phyloP scores from a whole-genome alignment of 2,888 invertebrate species.

The Thalpophila matura region DNA sequence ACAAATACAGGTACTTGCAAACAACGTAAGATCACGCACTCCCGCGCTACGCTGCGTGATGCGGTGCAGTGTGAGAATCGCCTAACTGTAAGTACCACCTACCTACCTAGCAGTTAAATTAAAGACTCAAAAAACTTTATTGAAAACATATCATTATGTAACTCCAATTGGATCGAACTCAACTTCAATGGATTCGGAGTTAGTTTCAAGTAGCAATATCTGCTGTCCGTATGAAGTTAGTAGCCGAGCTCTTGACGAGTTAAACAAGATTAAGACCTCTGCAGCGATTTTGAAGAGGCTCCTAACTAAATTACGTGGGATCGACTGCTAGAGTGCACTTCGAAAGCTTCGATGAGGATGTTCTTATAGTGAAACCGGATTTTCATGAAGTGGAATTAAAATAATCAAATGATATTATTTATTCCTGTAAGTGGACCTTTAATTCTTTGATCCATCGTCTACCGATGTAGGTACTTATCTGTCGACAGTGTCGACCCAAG shows the following conservation, averaged over 20 bases:
- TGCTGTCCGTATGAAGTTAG: slow-evolving; percentile 17
- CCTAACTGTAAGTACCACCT: no score
- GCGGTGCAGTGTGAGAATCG: no score
- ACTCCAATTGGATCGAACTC: neutral
- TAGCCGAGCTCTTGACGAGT: slow-evolving; percentile 18
- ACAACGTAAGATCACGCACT: no score
- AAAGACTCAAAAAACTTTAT: neutral
- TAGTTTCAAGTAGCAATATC: slow-evolving; percentile 23
- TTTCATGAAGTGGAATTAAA: neutral
- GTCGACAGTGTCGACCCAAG: no score
- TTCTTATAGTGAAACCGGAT: neutral
- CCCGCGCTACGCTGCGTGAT: no score
- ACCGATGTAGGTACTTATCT: no score
- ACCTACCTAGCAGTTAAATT: no score
- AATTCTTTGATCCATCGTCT: no score
- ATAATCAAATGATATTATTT: no score
- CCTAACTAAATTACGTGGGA: slow-evolving; percentile 32
- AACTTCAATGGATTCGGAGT: slow-evolving; percentile 17
- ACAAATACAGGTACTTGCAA: no score
- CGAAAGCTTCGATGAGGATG: neutral
- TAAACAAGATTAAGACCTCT: slow-evolving; percentile 35
- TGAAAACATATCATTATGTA: neutral
- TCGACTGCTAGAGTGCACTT: slow-evolving; percentile 2
- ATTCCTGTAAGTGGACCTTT: no score
- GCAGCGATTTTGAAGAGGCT: slow-evolving; percentile 24